These are phyloP conservation scores for Petromus typicus DNA, from an alignment of 2,113 vertebrate species.

Conservation along the genomic window DNA sequence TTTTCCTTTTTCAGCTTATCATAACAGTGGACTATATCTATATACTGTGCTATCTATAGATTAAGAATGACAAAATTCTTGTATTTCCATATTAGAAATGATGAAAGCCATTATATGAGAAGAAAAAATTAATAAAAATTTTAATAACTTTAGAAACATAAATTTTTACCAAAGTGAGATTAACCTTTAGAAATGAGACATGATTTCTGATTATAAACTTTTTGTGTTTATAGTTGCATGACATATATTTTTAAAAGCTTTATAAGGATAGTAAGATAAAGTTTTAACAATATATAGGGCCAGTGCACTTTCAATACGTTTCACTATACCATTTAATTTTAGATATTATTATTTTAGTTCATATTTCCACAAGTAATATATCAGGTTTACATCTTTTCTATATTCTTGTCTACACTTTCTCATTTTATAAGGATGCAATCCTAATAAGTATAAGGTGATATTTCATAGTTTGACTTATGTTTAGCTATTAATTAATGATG, in stretches of 20 bases:
- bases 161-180: background rate
- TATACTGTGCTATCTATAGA: background rate
- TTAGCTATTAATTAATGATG: background rate
- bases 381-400: background rate
- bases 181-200: background rate
- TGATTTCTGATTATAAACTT: constrained; percentile 9
- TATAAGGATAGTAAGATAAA: background rate
- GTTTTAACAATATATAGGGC: too few species aligned
- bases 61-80: background rate
- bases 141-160: background rate
- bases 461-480: background rate
- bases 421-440: background rate
- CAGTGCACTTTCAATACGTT: background rate
- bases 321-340: background rate
- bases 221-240: background rate
- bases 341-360: background rate
- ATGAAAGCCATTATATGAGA: background rate
- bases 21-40: background rate
- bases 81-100: background rate
- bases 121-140: background rate
- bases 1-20: background rate
- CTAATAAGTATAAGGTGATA: background rate
- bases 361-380: background rate
- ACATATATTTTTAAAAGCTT: background rate
- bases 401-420: background rate